A percentile compares a stretch with the other conserved stretches of the same genome.
Conservation (phyloP, 92 coral and sea anemone species). For the Parazoanthus darwini region DNA sequence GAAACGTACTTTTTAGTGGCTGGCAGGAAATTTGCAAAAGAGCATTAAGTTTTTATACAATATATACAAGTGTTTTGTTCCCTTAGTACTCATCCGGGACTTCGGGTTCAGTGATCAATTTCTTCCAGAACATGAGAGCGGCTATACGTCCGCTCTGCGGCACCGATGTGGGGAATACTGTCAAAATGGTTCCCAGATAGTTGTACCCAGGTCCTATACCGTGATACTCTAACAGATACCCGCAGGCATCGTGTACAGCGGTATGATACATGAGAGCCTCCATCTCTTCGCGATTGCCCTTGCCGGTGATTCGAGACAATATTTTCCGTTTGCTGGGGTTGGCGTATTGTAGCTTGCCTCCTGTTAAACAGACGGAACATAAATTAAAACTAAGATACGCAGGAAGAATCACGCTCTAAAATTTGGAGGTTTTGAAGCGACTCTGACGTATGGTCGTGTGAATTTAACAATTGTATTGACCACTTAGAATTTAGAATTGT, state of each 20-base stretch:
- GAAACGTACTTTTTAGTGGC: neutral
- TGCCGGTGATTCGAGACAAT: slow-evolving; percentile 59
- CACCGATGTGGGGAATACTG: slow-evolving; percentile 84
- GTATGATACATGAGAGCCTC: slow-evolving; percentile 86
- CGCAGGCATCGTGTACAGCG: slow-evolving; percentile 93
- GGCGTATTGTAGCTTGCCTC: slow-evolving; percentile 59
- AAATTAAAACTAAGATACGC: neutral
- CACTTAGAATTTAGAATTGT: too few relatives aligned
- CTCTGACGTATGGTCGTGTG: too few relatives aligned
- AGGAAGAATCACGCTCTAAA: neutral
- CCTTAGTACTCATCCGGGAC: slow-evolving; percentile 75
- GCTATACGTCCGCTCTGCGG: slow-evolving; percentile 91
- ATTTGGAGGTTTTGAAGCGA: neutral
- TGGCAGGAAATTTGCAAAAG: too few relatives aligned
- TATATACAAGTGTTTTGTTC: neutral
- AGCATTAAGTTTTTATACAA: neutral
- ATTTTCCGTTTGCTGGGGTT: slow-evolving; percentile 58
- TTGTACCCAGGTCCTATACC: slow-evolving; percentile 91
- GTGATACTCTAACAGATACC: slow-evolving; percentile 81
- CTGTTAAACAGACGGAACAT: slow-evolving; percentile 10
- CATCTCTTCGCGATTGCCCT: slow-evolving; percentile 66
- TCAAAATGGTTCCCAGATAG: slow-evolving; percentile 85
- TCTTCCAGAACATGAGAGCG: slow-evolving; percentile 90
- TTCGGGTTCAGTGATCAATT: slow-evolving; percentile 75
- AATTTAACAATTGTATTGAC: too few relatives aligned